A percentile compares a stretch with the other conserved stretches of the same genome.
Conservation (phyloP, 2,113 vertebrate genomes). For the Xenopus laevis region DNA sequence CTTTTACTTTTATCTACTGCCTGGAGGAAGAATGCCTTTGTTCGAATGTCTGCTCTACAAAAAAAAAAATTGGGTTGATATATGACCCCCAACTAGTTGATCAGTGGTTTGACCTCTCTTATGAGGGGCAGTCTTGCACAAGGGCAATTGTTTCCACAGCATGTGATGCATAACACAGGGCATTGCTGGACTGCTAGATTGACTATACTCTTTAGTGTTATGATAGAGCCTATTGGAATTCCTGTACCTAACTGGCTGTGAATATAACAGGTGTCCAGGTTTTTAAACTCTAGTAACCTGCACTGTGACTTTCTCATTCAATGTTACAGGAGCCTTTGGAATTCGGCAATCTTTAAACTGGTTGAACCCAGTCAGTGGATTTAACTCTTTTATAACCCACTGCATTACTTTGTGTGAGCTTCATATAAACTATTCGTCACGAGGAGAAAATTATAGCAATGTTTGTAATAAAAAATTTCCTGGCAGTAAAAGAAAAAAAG, state of each 20-base stretch:
- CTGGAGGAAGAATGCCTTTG: too few species aligned
- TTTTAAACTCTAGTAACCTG: conserved; percentile 7
- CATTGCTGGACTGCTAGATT: background rate
- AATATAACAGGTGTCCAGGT: background rate
- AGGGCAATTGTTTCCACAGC: conserved; percentile 24
- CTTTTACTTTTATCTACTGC: too few species aligned
- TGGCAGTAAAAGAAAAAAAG: too few species aligned
- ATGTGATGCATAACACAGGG: conserved; percentile 22
- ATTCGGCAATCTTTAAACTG: conserved; percentile 11
- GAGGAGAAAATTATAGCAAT: too few species aligned
- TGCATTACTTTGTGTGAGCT: too few species aligned
- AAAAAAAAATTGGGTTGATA: too few species aligned
- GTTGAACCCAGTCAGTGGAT: too few species aligned
- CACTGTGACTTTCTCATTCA: background rate
- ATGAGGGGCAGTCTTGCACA: background rate
- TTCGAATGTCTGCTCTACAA: too few species aligned
- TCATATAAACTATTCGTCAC: too few species aligned
- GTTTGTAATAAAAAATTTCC: too few species aligned
- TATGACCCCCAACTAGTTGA: background rate
- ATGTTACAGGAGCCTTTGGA: background rate
- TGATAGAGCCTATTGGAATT: conserved; percentile 2
- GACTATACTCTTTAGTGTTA: background rate
- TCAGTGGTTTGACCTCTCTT: background rate
- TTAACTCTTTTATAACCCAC: too few species aligned
- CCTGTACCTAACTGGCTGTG: conserved; percentile 1